phyloP scores from a whole-genome alignment of 2,888 invertebrate species.

The Xestia c-nigrum region DNA sequence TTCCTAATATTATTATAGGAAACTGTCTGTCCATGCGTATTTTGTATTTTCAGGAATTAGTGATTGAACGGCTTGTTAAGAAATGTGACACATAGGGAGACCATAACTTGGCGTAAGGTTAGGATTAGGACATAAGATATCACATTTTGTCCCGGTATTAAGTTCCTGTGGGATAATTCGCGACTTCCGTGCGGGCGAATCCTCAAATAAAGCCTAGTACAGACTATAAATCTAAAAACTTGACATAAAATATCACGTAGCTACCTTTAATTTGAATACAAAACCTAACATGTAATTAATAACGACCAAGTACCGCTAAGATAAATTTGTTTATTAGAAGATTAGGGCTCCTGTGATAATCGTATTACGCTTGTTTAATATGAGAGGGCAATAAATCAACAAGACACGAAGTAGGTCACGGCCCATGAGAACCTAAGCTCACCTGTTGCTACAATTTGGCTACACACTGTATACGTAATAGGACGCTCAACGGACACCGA shows the following conservation, averaged over 20 bases:
- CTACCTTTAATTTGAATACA: slow-evolving; percentile 25
- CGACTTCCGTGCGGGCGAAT: background rate
- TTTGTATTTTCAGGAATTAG: background rate
- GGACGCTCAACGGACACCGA: slow-evolving; percentile 18
- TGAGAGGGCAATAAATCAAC: slow-evolving; percentile 72
- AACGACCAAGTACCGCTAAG: slow-evolving; percentile 28
- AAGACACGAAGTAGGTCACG: slow-evolving; percentile 73
- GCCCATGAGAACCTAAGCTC: slow-evolving; percentile 56
- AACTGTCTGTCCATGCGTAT: background rate
- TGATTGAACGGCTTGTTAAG: background rate
- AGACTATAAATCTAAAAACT: background rate
- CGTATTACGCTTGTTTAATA: slow-evolving; percentile 68
- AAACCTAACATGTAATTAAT: slow-evolving; percentile 43
- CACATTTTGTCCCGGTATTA: background rate
- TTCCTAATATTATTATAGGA: no score
- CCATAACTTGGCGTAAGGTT: background rate
- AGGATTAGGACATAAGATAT: background rate
- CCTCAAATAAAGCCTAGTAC: background rate
- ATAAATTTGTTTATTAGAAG: slow-evolving; percentile 55
- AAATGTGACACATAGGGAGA: background rate
- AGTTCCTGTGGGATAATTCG: no score
- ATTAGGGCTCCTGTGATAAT: slow-evolving; percentile 63
- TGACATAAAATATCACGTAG: slow-evolving; percentile 32
- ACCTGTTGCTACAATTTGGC: slow-evolving; percentile 65
- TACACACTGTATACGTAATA: slow-evolving; percentile 50